Percentiles rank a stretch among this genome's conserved stretches.
Conservation (phyloP, 1,140 invertebrate genomes). For the Drosophila rhopaloa region DNA sequence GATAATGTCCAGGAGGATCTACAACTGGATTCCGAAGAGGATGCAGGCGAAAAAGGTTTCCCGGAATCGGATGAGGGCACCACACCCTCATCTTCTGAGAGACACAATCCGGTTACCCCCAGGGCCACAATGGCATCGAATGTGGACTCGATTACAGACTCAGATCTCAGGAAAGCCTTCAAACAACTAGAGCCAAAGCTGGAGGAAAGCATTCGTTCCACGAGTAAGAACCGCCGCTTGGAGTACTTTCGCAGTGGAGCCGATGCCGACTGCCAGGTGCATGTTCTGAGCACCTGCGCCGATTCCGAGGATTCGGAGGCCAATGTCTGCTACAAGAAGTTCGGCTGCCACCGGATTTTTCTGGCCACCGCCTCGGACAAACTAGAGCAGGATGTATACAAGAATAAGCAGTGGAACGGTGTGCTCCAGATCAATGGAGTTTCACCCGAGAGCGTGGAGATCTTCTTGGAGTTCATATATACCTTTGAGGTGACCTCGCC, state of each 20-base stretch:
- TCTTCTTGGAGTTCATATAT: conserved; percentile 61
- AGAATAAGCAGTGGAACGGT: conserved; percentile 55
- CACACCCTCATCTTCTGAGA: no score
- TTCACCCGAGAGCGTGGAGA: conserved; percentile 57
- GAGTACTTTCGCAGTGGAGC: conserved; percentile 49
- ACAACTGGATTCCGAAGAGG: neutral
- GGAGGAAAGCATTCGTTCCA: neutral
- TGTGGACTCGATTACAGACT: neutral
- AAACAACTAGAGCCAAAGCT: neutral
- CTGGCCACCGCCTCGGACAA: conserved; percentile 61
- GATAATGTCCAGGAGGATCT: no score
- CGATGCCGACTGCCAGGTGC: conserved; percentile 55
- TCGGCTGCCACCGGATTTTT: conserved; percentile 55
- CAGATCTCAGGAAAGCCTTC: neutral
- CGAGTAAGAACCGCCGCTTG: conserved; percentile 33
- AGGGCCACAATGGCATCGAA: neutral
- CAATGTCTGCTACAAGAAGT: conserved; percentile 55
- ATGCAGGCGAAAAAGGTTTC: neutral
- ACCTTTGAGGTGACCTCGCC: conserved; percentile 44
- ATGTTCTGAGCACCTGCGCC: conserved; percentile 17
- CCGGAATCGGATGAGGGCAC: no score
- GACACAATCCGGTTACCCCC: no score
- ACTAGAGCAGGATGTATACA: conserved; percentile 53
- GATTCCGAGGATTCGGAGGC: neutral
- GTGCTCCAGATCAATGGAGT: conserved; percentile 59